Percentiles rank a stretch among this genome's conserved stretches.
phyloP scores from a whole-genome alignment of 53 echinoderm and acorn worm genomes.

The Paelopatides confundens region DNA sequence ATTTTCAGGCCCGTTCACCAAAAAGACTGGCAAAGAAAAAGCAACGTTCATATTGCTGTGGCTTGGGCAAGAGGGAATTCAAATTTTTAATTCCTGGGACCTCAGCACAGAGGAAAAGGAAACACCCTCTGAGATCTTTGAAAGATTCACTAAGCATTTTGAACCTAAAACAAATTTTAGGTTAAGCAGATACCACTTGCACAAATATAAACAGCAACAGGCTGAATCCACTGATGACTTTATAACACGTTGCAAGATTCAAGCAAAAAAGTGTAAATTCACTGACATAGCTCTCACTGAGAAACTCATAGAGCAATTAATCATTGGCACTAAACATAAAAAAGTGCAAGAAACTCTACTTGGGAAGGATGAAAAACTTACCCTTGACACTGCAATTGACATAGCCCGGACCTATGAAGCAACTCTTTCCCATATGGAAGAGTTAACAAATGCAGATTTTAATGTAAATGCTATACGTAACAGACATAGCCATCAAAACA shows the following conservation, averaged over 20 bases:
- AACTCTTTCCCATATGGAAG: constrained; percentile 40
- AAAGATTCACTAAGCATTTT: constrained; percentile 49
- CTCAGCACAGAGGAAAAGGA: neutral
- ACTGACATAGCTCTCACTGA: neutral
- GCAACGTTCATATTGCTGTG: constrained; percentile 47
- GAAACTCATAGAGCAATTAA: constrained; percentile 60
- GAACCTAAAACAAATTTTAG: constrained; percentile 67
- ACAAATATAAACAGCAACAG: constrained; percentile 22
- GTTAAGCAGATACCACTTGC: constrained; percentile 52
- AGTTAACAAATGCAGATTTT: neutral
- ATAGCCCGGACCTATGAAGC: constrained; percentile 60
- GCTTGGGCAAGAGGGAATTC: constrained; percentile 66
- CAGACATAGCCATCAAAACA: too few relatives aligned
- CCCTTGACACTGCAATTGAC: constrained; percentile 54
- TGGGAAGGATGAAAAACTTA: constrained; percentile 52
- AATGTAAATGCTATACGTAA: constrained; percentile 50
- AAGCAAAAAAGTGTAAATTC: constrained; percentile 61
- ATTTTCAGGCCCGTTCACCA: constrained; percentile 55
- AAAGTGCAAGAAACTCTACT: constrained; percentile 63
- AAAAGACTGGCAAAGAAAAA: constrained; percentile 38
- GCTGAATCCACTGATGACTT: constrained; percentile 59
- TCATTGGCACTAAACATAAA: constrained; percentile 61
- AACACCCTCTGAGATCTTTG: neutral
- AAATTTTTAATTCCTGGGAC: constrained; percentile 52
- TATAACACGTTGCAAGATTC: constrained; percentile 36